Percentiles rank a stretch among this genome's conserved stretches.
Conservation (phyloP, 2,797 vertebrate genomes). For the Peromyscus melanophrys region DNA sequence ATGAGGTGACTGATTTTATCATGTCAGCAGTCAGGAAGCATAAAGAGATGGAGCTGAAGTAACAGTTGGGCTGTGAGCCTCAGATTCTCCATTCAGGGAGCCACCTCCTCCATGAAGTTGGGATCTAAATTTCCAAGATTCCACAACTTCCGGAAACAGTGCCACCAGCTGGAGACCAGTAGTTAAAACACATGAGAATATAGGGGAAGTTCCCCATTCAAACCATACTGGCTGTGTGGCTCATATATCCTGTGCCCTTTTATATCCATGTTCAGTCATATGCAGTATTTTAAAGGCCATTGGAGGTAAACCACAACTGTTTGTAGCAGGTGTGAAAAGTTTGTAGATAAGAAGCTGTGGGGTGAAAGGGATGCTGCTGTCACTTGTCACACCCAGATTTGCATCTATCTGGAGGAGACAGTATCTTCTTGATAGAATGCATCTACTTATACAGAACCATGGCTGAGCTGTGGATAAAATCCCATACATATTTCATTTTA, state of each 20-base stretch:
- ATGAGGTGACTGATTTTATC: background rate
- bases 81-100: too few relatives aligned
- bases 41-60: background rate
- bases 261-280: background rate
- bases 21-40: background rate
- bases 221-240: background rate
- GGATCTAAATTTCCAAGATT: background rate
- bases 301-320: background rate
- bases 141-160: background rate
- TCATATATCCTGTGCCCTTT: background rate
- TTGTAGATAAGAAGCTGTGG: background rate
- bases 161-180: background rate
- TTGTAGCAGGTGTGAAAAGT: background rate
- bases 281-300: background rate
- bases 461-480: conserved; percentile 19
- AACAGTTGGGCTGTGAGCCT: background rate
- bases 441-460: conserved; percentile 55
- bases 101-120: background rate
- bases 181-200: background rate
- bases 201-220: background rate
- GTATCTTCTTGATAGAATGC: conserved; percentile 49
- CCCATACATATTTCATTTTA: conserved; percentile 78
- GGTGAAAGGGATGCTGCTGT: background rate
- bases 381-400: conserved; percentile 38
- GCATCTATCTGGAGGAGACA: background rate